phyloP scores from a whole-genome alignment of 1,140 invertebrate species.

The Penaeus chinensis region DNA sequence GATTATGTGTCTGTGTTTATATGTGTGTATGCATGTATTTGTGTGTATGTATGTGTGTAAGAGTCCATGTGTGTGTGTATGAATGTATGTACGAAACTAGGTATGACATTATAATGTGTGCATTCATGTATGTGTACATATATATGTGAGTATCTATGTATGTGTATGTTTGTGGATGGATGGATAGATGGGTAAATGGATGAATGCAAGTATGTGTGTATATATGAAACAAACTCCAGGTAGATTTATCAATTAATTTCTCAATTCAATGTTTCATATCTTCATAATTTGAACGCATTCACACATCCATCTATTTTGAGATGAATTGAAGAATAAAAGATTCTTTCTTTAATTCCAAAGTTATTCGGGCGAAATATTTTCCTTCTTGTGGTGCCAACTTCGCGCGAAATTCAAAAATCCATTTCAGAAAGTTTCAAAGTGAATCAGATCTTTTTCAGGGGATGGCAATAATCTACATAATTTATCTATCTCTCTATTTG shows the following conservation, averaged over 20 bases:
- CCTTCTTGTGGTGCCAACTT: background rate
- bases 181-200: background rate
- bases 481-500: background rate
- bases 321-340: constrained; percentile 3
- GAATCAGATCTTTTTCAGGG: background rate
- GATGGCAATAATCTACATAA: background rate
- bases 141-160: background rate
- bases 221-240: background rate
- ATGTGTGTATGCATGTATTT: background rate
- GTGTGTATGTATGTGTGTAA: background rate
- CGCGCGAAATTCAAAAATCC: background rate
- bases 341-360: background rate
- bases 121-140: background rate
- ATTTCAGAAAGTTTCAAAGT: background rate
- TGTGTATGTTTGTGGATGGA: background rate
- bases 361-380: background rate
- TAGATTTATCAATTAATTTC: background rate
- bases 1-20: too few relatives aligned
- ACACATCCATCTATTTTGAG: background rate
- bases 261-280: background rate
- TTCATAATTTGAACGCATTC: background rate
- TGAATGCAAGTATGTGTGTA: background rate
- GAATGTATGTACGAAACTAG: background rate
- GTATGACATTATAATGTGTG: background rate
- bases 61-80: background rate